Percentiles rank a stretch among this genome's conserved stretches.
Evolutionary conservation across 2,113 vertebrate species (phyloP).

Genomic region (Lathamus discolor): DNA sequence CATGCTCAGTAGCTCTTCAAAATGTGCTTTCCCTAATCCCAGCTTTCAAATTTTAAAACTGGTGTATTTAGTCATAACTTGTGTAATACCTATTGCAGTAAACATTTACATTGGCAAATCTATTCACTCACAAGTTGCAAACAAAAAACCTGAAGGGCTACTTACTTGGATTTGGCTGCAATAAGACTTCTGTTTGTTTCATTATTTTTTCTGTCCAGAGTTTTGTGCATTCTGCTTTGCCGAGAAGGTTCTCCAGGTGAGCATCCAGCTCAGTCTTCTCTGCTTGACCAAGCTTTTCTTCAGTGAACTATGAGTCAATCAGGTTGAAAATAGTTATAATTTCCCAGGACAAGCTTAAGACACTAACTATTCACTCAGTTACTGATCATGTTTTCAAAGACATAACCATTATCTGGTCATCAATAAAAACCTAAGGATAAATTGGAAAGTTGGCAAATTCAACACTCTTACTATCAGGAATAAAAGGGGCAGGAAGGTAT

Average conservation of each 20-base stretch:
- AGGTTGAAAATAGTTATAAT: neutral
- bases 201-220: slow-evolving; percentile 95
- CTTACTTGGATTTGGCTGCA: slow-evolving; percentile 99
- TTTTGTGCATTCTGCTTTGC: slow-evolving; percentile 95
- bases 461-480: neutral
- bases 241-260: slow-evolving; percentile 94
- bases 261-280: slow-evolving; percentile 98
- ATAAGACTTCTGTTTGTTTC: slow-evolving; percentile 94
- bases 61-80: neutral
- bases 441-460: neutral
- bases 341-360: neutral
- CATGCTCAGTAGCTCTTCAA: neutral
- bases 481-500: neutral
- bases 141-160: neutral
- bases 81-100: neutral
- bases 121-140: neutral
- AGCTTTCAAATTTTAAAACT: neutral
- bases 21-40: neutral
- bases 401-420: neutral
- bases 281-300: slow-evolving; percentile 97
- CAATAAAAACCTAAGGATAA: neutral
- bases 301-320: slow-evolving; percentile 86
- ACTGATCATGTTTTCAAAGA: neutral
- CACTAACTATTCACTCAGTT: neutral
- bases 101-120: neutral